Evolutionary conservation across 2,888 invertebrate species (phyloP), one percentile per base, ranked within the genome.

Genomic region (Dysmachus trigonus): DNA sequence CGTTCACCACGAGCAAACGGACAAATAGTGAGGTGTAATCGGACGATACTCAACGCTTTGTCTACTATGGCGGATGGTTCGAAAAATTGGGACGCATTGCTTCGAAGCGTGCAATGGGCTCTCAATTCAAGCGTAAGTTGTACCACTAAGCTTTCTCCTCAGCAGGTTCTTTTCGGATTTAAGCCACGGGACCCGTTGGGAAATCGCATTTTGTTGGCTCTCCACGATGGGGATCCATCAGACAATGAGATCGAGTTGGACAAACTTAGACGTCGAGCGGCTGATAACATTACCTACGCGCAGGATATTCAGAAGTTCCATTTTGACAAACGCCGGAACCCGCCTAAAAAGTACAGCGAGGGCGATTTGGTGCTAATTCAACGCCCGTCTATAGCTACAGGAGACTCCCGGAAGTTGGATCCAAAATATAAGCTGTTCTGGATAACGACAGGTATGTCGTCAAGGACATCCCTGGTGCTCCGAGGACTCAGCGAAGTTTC

Each of bases 1-100:
- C 51, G 76, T 22, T 51, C 85, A 31, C 85, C 85, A 2, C 2
- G 51, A 41, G 62, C 73, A 62, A 82, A 82, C 53, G 62, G 82
- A 0, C 53, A 53, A 18, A 33, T 86, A 1, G 85, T 79, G 30
- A 38, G 85, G 30, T 81, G 7, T 18, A 53, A 53, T 7, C 53
- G 53, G 2, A 53, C 53, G 8, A 18, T 53, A 5, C 8, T 53
- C 3, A 5, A 2, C 2, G 53, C 53, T 53, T 4, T 53, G 8
- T 2, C 4, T 2, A 2, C 53, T 8, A 53, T 53, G 4, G 8
- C 53, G 8, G 8, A 53, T 3, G 53, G 8, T 4, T 2, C 4
- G 4, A 53, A 15, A 53, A 5, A 2, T 53, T 53, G 53, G 53
- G 53, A 53, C 8, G 8, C 2, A 7, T 8, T 5, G 3, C 53